A percentile compares a stretch with the other conserved stretches of the same genome.
These are phyloP conservation scores for Helicorthomorpha holstii DNA, from an alignment of 1,140 invertebrate genomes.

Conservation along the genomic window DNA sequence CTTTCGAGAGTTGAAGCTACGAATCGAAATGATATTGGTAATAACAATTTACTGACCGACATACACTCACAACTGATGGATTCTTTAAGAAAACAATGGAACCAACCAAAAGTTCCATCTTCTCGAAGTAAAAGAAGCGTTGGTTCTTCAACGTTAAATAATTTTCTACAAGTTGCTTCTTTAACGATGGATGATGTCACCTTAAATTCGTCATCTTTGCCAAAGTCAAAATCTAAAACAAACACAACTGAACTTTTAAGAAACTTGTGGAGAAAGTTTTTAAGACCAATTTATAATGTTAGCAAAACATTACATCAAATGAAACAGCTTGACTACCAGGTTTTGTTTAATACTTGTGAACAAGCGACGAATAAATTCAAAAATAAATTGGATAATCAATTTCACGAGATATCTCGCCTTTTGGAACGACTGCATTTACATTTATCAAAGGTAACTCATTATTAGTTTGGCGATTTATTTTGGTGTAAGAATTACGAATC, in stretches of 20 bases:
- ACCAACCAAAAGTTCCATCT: too few species aligned
- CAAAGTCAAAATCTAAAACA: not conserved
- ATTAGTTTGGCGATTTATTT: not conserved
- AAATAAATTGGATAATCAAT: not conserved
- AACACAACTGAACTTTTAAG: not conserved
- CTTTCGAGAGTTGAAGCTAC: too few species aligned
- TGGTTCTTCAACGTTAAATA: too few species aligned
- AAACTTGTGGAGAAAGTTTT: not conserved
- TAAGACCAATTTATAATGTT: not conserved
- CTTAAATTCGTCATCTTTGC: too few species aligned
- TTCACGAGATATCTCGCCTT: not conserved
- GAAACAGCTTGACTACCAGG: not conserved
- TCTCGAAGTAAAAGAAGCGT: too few species aligned
- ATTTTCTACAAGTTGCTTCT: too few species aligned
- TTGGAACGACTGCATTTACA: not conserved
- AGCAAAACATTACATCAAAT: not conserved
- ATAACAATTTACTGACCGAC: too few species aligned
- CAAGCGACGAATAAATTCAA: not conserved
- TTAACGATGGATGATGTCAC: too few species aligned
- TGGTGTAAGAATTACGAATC: not conserved
- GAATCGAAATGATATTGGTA: too few species aligned
- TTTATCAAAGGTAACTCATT: not conserved
- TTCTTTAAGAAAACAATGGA: too few species aligned
- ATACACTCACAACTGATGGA: too few species aligned
- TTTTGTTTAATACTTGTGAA: not conserved